These are phyloP conservation scores for Astyanax mexicanus DNA, from an alignment of 2,797 vertebrate genomes.

Conservation along the genomic window DNA sequence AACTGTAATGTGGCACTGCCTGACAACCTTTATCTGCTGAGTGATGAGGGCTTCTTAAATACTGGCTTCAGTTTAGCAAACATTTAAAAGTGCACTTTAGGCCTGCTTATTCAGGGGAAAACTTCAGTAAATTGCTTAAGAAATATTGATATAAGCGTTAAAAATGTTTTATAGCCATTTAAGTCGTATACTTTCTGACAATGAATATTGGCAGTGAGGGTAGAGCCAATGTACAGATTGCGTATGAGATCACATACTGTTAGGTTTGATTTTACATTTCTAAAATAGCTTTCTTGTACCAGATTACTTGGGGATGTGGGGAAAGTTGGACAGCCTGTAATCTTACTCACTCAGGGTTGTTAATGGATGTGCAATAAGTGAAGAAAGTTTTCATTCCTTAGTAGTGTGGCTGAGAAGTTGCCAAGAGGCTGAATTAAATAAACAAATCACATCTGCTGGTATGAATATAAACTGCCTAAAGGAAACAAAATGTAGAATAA, in stretches of 20 bases:
- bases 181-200: neutral
- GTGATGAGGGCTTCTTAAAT: constrained; percentile 15
- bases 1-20: constrained; percentile 2
- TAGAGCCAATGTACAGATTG: neutral
- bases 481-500: neutral
- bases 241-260: neutral
- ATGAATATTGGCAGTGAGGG: neutral
- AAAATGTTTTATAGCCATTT: constrained; percentile 3
- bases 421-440: neutral
- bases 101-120: neutral
- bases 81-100: constrained; percentile 6
- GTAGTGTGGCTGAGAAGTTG: neutral
- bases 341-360: neutral
- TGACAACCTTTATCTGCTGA: constrained; percentile 25
- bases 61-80: neutral
- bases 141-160: constrained; percentile 9
- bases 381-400: neutral
- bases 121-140: neutral
- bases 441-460: neutral
- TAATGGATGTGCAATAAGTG: constrained; percentile 16
- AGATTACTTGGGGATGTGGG: neutral
- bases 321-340: neutral
- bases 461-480: neutral
- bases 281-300: neutral
- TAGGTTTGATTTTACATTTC: constrained; percentile 1